Evolutionary conservation across 1,140 invertebrate genomes (phyloP), one percentile per base, ranked within the genome.

Genomic region (Oppia nitens): DNA sequence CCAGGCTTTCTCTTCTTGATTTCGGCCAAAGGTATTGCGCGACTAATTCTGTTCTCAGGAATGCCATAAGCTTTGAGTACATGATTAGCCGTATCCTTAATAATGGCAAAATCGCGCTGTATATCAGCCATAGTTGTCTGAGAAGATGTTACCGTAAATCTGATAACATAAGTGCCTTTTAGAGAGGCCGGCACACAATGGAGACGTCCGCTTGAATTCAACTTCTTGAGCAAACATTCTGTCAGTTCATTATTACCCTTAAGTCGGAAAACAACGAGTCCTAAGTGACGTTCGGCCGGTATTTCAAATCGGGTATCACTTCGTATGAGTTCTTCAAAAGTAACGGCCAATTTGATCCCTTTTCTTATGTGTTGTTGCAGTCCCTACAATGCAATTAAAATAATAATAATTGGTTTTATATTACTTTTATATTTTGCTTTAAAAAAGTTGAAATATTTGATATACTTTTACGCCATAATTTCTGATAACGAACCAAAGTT

Each of bases 141-240:
- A 45, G 84, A 80, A 9, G 91, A 95, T 3, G 93, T 97, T 17
- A 98, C 83, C 1, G 92, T 62, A 72, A 98, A 95, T 53, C 93
- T 79, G 64, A 99, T 98, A 1, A 78, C 71, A 68, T 96, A 96
- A 70, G 84, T 83, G 0, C 83, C 77, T 66, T 78, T 71, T 17
- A 77, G 81, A 32, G 78, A 83, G 0, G 92, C 88, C 0, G 93
- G 93, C 2, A 98, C 90, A 91, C 98, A 96, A 70, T 98, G 94
- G 53, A 98, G 74, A 70, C 89, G 88, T 3, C 93, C 93, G 3
- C 89, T 93, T 54, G 86, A 91, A 68, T 99, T 99, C 61, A 98
- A 92, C 53, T 81, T 81, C 56, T 88, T 87, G 55, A 98, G 73
- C 2, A 99, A 74, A 68, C 90, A 92, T 72, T 97, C 89, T 70